Evolutionary conservation across 2,113 vertebrate genomes (phyloP).

Genomic region (Stegastes partitus): DNA sequence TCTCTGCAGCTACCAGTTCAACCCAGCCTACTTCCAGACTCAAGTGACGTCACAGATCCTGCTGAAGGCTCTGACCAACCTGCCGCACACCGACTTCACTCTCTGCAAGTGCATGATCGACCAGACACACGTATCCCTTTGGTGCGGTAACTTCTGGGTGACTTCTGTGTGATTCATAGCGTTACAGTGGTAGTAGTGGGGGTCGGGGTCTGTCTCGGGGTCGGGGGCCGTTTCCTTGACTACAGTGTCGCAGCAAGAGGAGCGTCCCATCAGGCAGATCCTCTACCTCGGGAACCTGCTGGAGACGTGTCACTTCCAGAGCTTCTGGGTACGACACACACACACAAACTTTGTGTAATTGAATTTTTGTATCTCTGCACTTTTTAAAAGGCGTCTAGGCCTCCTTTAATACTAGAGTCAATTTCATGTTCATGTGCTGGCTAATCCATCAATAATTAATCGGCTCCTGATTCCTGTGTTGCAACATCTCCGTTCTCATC

Average conservation of each 20-base stretch:
- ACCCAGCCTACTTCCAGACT: conserved; percentile 95
- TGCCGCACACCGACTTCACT: conserved; percentile 97
- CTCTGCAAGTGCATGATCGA: conserved; percentile 98
- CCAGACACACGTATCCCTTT: conserved; percentile 93
- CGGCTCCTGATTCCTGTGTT: neutral
- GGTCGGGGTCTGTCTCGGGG: neutral
- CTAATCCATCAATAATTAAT: no score
- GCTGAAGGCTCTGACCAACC: conserved; percentile 96
- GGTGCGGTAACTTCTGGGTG: conserved; percentile 36
- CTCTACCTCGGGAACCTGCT: conserved; percentile 93
- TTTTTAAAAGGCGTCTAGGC: no score
- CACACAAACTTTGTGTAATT: neutral
- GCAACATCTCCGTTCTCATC: neutral
- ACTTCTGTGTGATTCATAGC: no score
- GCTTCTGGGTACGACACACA: conserved; percentile 89
- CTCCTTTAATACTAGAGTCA: no score
- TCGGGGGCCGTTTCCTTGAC: conserved; percentile 82
- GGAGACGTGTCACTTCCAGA: conserved; percentile 95
- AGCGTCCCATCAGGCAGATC: conserved; percentile 93
- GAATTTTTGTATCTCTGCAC: no score
- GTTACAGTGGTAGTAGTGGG: neutral
- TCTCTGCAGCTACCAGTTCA: conserved; percentile 93
- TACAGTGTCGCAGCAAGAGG: conserved; percentile 89
- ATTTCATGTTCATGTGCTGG: neutral
- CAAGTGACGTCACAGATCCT: conserved; percentile 93